These are phyloP conservation scores for Drosophila birchii DNA, from an alignment of 2,888 invertebrate genomes.

Conservation along the genomic window DNA sequence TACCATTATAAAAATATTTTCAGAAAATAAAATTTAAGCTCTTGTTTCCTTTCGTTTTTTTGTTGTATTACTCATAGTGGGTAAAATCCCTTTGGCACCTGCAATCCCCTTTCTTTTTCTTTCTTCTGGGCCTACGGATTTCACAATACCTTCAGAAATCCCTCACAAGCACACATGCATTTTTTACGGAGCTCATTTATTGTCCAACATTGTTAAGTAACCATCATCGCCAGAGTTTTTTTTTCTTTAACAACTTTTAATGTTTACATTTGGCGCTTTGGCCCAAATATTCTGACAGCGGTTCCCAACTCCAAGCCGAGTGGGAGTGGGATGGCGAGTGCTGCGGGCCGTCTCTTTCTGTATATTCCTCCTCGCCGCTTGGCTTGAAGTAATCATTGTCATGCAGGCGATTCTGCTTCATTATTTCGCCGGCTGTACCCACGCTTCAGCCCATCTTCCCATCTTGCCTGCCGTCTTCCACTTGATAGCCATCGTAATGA, in stretches of 20 bases:
- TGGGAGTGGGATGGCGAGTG: conserved; percentile 54
- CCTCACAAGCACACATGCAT: conserved; percentile 26
- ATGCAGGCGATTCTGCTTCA: conserved; percentile 76
- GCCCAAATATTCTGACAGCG: conserved; percentile 71
- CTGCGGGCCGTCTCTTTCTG: conserved; percentile 41
- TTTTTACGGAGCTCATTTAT: conserved; percentile 58
- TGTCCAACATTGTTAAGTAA: conserved; percentile 76
- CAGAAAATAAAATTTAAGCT: not conserved
- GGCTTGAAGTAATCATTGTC: conserved; percentile 71
- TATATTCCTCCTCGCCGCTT: conserved; percentile 47
- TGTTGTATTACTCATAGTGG: conserved; percentile 16
- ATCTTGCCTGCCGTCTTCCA: conserved; percentile 31
- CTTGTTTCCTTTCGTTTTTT: not conserved
- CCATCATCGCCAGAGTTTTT: conserved; percentile 71
- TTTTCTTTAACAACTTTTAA: conserved; percentile 29
- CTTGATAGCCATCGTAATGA: conserved; percentile 71
- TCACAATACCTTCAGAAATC: conserved; percentile 36
- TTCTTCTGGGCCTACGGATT: conserved; percentile 5
- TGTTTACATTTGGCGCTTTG: conserved; percentile 74
- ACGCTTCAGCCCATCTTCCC: conserved; percentile 55
- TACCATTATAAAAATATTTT: not conserved
- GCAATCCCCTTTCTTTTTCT: conserved; percentile 17
- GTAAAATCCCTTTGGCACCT: conserved; percentile 35
- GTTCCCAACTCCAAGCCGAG: conserved; percentile 37
- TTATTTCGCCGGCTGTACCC: conserved; percentile 71